phyloP scores from a whole-genome alignment of 2,888 invertebrate species.

The Plebejus melissa region DNA sequence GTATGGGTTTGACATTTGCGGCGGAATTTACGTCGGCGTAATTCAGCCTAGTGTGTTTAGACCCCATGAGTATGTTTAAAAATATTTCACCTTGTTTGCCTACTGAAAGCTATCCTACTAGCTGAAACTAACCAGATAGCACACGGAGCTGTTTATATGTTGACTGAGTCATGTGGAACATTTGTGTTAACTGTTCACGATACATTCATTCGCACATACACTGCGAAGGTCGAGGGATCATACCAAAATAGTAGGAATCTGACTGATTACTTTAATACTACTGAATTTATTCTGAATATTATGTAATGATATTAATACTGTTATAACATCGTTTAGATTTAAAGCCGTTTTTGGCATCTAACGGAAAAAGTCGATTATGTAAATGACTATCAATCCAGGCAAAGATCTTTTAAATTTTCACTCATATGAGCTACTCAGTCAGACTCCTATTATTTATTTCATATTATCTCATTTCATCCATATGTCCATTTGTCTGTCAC shows the following conservation, averaged over 20 bases:
- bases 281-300: neutral
- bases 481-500: constrained; percentile 24
- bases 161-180: constrained; percentile 15
- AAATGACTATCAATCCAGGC: neutral
- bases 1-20: too few relatives aligned
- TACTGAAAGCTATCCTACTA: neutral
- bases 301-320: too few relatives aligned
- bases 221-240: constrained; percentile 26
- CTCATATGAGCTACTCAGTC: neutral
- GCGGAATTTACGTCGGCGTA: too few relatives aligned
- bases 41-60: too few relatives aligned
- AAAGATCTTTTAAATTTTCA: neutral
- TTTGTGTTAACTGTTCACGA: constrained; percentile 24
- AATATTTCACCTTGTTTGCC: neutral
- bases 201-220: constrained; percentile 26
- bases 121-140: neutral
- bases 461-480: neutral
- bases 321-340: too few relatives aligned
- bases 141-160: constrained; percentile 4
- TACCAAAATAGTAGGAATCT: neutral
- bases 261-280: neutral
- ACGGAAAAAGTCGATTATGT: too few relatives aligned
- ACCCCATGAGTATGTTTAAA: neutral
- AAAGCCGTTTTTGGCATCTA: too few relatives aligned
- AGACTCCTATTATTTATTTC: neutral